Evolutionary conservation across 2,113 vertebrate genomes (phyloP).

Genomic region (Cairina moschata): DNA sequence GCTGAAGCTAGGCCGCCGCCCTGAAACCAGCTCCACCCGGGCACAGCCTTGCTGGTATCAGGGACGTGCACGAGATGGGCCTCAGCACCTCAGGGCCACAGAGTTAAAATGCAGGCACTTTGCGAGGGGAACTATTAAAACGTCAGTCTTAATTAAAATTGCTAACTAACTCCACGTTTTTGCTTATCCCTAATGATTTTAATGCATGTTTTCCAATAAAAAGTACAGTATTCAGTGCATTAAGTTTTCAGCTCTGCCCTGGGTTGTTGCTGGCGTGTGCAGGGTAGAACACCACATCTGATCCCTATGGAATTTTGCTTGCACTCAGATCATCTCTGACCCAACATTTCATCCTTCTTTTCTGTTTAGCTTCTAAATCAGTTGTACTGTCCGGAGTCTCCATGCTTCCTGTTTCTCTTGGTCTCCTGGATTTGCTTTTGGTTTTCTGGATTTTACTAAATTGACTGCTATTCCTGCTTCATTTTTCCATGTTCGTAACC

Average conservation of each 20-base stretch:
- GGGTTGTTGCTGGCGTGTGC: not conserved
- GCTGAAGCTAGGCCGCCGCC: fast-evolving
- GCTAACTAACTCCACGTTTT: fast-evolving
- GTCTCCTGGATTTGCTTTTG: not conserved
- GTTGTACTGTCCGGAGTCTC: not conserved
- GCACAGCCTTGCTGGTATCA: fast-evolving
- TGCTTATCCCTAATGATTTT: fast-evolving
- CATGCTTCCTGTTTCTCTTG: not conserved
- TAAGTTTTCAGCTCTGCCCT: not conserved
- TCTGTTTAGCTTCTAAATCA: not conserved
- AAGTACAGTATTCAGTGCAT: not conserved
- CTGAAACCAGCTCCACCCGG: not conserved
- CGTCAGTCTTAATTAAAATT: not conserved
- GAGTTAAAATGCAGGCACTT: not conserved
- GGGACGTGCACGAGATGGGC: fast-evolving
- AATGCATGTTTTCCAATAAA: fast-evolving
- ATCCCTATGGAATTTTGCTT: not conserved
- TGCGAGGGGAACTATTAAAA: fast-evolving
- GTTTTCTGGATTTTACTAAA: not conserved
- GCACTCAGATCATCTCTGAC: not conserved
- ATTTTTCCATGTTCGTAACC: not conserved
- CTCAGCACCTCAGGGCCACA: not conserved
- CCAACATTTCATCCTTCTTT: not conserved
- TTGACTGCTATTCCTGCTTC: not conserved
- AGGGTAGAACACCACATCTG: fast-evolving